phyloP scores from a whole-genome alignment of 2,888 invertebrate genomes.

The Nyleta sp. region DNA sequence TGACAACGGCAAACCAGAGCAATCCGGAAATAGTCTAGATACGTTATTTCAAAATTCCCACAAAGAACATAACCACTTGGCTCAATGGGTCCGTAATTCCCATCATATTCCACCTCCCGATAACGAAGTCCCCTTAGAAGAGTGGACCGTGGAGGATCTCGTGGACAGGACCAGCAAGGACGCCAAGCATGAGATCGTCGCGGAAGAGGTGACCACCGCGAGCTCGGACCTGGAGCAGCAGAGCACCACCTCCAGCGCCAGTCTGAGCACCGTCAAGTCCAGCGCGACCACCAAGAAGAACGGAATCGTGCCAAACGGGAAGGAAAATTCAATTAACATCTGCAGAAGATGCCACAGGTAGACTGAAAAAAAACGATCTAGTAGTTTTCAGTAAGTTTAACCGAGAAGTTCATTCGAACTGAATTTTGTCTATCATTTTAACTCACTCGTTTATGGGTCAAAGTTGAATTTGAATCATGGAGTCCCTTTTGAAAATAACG shows the following conservation, averaged over 20 bases:
- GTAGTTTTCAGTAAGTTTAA: no score
- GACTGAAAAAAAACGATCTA: no score
- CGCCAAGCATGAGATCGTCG: slow-evolving; percentile 43
- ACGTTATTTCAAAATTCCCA: slow-evolving; percentile 68
- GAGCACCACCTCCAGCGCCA: slow-evolving; percentile 79
- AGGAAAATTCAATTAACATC: slow-evolving; percentile 79
- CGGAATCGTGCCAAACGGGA: slow-evolving; percentile 72
- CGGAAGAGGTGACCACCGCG: slow-evolving; percentile 73
- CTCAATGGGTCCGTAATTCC: slow-evolving; percentile 80
- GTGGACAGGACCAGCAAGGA: slow-evolving; percentile 77
- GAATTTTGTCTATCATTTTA: no score
- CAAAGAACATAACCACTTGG: slow-evolving; percentile 75
- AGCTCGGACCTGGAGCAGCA: slow-evolving; percentile 80
- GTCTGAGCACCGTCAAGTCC: slow-evolving; percentile 79
- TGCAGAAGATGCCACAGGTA: slow-evolving; percentile 81
- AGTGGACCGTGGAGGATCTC: slow-evolving; percentile 79
- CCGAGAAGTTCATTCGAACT: no score
- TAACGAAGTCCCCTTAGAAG: slow-evolving; percentile 77
- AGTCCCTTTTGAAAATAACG: no score
- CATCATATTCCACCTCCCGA: slow-evolving; percentile 79
- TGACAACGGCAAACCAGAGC: slow-evolving; percentile 67
- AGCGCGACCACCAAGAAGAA: slow-evolving; percentile 76
- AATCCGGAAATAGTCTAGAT: slow-evolving; percentile 71
- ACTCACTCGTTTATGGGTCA: no score
- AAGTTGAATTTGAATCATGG: no score